Evolutionary conservation across 1,140 invertebrate species (phyloP).

Genomic region (Hylyphantes graminicola): DNA sequence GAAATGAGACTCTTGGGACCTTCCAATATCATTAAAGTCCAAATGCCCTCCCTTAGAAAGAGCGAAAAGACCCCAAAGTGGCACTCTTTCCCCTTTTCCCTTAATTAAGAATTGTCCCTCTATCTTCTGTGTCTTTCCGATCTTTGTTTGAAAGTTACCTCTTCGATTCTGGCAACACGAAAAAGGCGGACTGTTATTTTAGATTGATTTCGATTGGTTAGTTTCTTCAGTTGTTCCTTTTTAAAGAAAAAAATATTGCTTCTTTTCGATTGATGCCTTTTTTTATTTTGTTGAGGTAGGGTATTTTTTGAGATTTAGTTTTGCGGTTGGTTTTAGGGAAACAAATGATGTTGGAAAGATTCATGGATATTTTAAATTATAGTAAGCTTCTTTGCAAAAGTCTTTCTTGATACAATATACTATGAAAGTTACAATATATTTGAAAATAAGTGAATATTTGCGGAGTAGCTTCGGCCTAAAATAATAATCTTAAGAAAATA

Average conservation of each 20-base stretch:
- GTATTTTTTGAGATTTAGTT: too few species aligned
- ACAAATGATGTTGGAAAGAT: too few species aligned
- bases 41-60: conserved; percentile 1
- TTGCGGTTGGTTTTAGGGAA: too few species aligned
- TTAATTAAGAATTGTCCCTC: conserved; percentile 54
- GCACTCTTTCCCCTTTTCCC: conserved; percentile 27
- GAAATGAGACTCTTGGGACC: conserved; percentile 28
- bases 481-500: too few species aligned
- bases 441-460: too few species aligned
- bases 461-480: too few species aligned
- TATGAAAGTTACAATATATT: too few species aligned
- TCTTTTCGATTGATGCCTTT: too few species aligned
- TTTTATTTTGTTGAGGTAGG: too few species aligned
- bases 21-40: conserved; percentile 45
- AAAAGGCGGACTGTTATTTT: conserved; percentile 32
- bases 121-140: conserved; percentile 16
- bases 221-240: conserved; percentile 8
- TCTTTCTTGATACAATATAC: too few species aligned
- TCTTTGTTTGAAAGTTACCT: conserved; percentile 47
- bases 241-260: background rate
- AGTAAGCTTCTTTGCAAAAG: too few species aligned
- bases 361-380: too few species aligned
- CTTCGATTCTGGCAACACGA: conserved; percentile 50
- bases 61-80: conserved; percentile 17
- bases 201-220: conserved; percentile 33